Base-by-base conservation (phyloP, 2,888 invertebrate genomes). In the Keiferia lycopersicella region DNA sequence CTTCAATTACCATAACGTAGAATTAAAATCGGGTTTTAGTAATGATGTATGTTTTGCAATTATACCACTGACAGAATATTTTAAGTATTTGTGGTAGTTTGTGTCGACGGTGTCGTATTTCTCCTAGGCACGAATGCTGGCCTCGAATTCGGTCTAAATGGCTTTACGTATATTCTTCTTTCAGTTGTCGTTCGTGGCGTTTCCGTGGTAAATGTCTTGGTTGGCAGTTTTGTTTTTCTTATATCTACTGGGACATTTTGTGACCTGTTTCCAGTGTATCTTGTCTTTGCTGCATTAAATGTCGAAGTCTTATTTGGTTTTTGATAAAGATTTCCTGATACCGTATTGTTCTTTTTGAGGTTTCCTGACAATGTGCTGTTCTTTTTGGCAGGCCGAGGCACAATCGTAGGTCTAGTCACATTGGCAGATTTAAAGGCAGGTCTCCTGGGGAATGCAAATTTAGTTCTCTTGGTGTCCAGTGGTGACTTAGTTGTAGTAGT, bases 171-270 rank as follows among this genome's bases (percentile, higher is more conserved):
- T 0, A 83, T 71, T 74, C 84, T 89, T 66, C 83, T 86, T 69
- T 88, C 88, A 1, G 91, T 88, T 1, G 90, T 86, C 0, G 86
- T 77, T 69, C 80, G 85, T 48, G 90, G 87, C 4, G 79, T 66
- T 70, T 88, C 88, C 8, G 91, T 91, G 0, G 90, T 88, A 48
- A 78, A 86, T 1, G 75, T 75, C 78, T 80, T 87, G 4, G 77
- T 68, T 59, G 67, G 30, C 56, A 76, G 67, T 76, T 82, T 88
- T 20, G 78, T 66, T 67, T 85, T 90, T 70, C 82, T 87, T 12
- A 82, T 57, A 69, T 92, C 91, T 58, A 91, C 75, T 11, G 92
- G 92, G 6, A 91, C 87, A 59, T 91, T 92, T 77, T 91, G 90
- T 20, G 80, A 77, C 69, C 92, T 81, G 50, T 72, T 85, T 3